Evolutionary conservation across 2,797 vertebrate genomes (phyloP), one percentile per base, ranked within the genome.

Genomic region (Mastacembelus armatus): DNA sequence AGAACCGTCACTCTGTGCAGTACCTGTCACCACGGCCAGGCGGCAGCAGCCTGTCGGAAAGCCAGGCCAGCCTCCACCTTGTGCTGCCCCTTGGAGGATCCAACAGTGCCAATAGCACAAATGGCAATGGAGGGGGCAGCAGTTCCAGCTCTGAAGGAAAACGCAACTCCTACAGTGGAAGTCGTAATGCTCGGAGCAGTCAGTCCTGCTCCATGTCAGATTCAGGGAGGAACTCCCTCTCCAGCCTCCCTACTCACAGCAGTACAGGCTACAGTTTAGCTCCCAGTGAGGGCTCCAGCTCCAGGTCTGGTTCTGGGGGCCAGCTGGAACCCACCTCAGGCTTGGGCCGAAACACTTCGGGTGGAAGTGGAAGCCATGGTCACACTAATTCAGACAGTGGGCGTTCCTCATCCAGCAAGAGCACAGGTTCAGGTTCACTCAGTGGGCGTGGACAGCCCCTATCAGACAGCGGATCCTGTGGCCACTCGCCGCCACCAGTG

Each of bases 351-450:
- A 88, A 82, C 69, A 74, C 78, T 22, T 81, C 85, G 18, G 86
- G 78, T 36, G 77, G 82, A 14, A 77, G 51, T 6, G 80, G 83
- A 1, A 92, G 85, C 50, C 93, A 94, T 0, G 92, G 93, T 24
- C 96, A 96, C 66, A 95, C 95, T 32, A 97, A 97, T 88, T 98
- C 97, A 0, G 98, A 99, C 92, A 99, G 98, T 0, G 98, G 98
- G 10, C 96, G 98, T 12, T 99, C 97, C 0, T 99, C 98, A 2
- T 98, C 97, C 77, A 93, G 94, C 66, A 95, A 95, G 85, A 95
- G 94, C 88, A 94, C 97, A 67, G 94, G 98, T 50, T 94, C 97
- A 47, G 94, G 98, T 92, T 93, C 98, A 0, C 84, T 97, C 58
- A 96, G 95, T 0, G 96, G 96, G 62, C 95, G 96, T 12, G 91